Base-by-base conservation (phyloP, 2,888 invertebrate species). In the Calliopum simillimum region DNA sequence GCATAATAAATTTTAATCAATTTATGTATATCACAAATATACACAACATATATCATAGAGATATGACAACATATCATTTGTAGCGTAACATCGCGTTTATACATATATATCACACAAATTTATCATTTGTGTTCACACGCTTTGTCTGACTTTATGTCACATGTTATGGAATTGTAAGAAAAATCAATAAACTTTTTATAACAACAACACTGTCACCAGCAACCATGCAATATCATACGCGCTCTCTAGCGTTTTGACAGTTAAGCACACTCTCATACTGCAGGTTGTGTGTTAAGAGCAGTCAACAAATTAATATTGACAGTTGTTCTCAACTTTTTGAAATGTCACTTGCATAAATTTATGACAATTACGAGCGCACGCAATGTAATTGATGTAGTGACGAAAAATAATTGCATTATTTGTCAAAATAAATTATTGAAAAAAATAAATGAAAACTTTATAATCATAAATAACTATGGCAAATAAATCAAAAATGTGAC, bases 331-430 rank as follows among this genome's bases (percentile, higher is more conserved):
- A 33, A 33, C 12, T 51, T 51, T 49, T 51, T 49, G 64, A 64
- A 49, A 25, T 64, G 64, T 64, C 64, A 64, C 19, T n/a, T 21
- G 66, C 33, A 33, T 8, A 33, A 56, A 66, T 66, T 66, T 56
- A 66, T 66, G 66, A 56, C 66, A 56, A 46, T 56, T 47, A 16
- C n/a, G n/a, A n/a, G n/a, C n/a, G n/a, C 25, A 44, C 16, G 44
- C 55, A 16, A 25, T 43, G 55, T 23, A 56, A 46, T 46, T 46
- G 66, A 56, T 56, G 33, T 33, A 33, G 33, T 66, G 66, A 58
- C 16, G 58, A 14, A 25, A n/a, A 47, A 66, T 46, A 64, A 64
- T 64, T 64, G 51, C 64, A 64, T 64, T 64, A 64, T 5, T 63
- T 33, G 63, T 49, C 21, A 63, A 51, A 49, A 33, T 41, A 64